phyloP scores from a whole-genome alignment of 2,888 invertebrate genomes.

The Chaetogeoica ovagalla region DNA sequence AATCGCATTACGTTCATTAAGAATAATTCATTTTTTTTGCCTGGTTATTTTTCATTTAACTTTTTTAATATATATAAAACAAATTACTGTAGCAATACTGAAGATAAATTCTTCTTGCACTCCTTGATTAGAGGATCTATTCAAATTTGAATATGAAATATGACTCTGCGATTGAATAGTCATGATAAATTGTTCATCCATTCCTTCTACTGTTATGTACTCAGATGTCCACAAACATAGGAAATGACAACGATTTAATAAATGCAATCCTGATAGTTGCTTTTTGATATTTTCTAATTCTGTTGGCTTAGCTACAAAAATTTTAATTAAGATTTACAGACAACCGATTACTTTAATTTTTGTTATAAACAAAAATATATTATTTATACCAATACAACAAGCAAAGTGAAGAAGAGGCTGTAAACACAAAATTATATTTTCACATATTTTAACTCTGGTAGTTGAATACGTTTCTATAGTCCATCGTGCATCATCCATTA shows the following conservation, averaged over 20 bases:
- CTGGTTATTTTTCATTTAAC: too few species aligned
- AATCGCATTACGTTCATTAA: too few species aligned
- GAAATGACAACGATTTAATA: conserved; percentile 30
- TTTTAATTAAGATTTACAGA: neutral
- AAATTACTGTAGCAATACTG: conserved; percentile 41
- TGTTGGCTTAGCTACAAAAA: neutral
- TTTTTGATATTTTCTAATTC: neutral
- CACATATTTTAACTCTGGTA: neutral
- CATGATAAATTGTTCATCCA: conserved; percentile 48
- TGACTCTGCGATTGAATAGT: conserved; percentile 32
- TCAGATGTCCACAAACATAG: conserved; percentile 1
- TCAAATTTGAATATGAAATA: conserved; percentile 37
- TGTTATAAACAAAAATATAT: neutral
- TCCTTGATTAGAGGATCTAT: conserved; percentile 12
- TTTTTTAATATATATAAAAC: neutral
- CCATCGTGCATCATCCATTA: conserved; percentile 36
- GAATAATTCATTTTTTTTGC: too few species aligned
- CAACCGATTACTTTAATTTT: too few species aligned
- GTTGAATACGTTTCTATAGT: neutral
- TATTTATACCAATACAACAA: neutral
- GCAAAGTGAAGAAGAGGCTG: conserved; percentile 7
- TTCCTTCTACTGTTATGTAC: conserved; percentile 20
- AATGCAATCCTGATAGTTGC: neutral
- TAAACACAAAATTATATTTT: neutral
- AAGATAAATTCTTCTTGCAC: conserved; percentile 38